A percentile compares a stretch with the other conserved stretches of the same genome.
Conservation (phyloP, 2,797 vertebrate species). For the Diplodus puntazzo region DNA sequence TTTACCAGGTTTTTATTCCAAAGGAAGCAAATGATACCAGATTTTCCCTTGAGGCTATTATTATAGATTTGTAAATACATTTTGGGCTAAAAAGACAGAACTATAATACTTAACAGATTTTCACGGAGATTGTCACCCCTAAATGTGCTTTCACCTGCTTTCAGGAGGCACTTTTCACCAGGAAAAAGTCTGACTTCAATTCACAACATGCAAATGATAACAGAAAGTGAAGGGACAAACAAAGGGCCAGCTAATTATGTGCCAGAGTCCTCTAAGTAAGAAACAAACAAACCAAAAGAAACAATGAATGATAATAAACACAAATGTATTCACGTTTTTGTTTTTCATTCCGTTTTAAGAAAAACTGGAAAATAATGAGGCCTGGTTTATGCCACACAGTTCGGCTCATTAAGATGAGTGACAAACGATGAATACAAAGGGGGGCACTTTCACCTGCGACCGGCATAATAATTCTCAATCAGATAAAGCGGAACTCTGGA, state of each 20-base stretch:
- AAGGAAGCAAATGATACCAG: not conserved
- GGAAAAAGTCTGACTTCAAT: not conserved
- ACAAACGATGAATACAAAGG: not conserved
- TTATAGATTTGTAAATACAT: not conserved
- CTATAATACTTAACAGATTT: not conserved
- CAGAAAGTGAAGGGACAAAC: not conserved
- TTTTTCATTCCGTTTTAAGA: not conserved
- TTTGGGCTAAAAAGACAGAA: not conserved
- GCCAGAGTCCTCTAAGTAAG: not conserved
- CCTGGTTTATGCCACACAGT: not conserved
- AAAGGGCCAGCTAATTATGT: constrained; percentile 4
- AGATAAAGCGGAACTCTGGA: not conserved
- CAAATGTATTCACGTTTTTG: constrained; percentile 4
- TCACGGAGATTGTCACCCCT: not conserved
- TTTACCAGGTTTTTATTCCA: not conserved
- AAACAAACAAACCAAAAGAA: not conserved
- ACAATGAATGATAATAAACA: constrained; percentile 4
- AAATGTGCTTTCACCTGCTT: not conserved
- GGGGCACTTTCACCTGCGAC: not conserved
- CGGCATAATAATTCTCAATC: not conserved
- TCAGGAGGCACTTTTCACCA: not conserved
- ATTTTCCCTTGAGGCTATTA: not conserved
- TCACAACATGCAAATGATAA: not conserved
- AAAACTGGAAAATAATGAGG: constrained; percentile 20
- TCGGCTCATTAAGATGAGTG: constrained; percentile 35